Evolutionary conservation across 2,888 invertebrate species (phyloP).

Genomic region (Eueremaeus valkanovi): DNA sequence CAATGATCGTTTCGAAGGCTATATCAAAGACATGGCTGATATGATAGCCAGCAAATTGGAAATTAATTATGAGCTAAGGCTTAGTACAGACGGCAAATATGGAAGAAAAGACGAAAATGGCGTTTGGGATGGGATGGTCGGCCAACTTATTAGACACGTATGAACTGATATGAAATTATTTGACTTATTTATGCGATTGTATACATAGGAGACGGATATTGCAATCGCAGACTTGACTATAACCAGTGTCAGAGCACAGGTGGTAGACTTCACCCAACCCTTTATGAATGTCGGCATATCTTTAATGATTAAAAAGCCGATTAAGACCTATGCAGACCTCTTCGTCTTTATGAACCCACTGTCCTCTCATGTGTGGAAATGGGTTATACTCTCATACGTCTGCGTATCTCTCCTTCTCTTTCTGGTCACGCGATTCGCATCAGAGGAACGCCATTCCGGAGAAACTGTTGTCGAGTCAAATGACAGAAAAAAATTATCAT

Average conservation of each 20-base stretch:
- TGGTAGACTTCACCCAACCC: constrained; percentile 58
- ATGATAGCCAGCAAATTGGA: constrained; percentile 64
- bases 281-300: constrained; percentile 58
- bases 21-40: constrained; percentile 84
- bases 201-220: no score
- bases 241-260: constrained; percentile 55
- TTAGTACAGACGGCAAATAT: constrained; percentile 79
- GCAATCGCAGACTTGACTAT: constrained; percentile 57
- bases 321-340: constrained; percentile 54
- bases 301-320: constrained; percentile 58
- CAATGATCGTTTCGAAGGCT: constrained; percentile 79
- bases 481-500: constrained; percentile 55
- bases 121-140: constrained; percentile 75
- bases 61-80: constrained; percentile 56
- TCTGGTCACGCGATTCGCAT: no score
- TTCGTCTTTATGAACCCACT: constrained; percentile 58
- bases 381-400: constrained; percentile 54
- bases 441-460: constrained; percentile 57
- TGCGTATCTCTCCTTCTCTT: constrained; percentile 54
- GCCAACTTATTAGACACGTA: constrained; percentile 69
- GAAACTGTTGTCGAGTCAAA: constrained; percentile 50
- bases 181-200: no score
- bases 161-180: no score
- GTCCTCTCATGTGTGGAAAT: constrained; percentile 57
- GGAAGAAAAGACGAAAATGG: constrained; percentile 65